These are phyloP conservation scores for Lampris megalopsis DNA, from an alignment of 2,113 vertebrate genomes.

Conservation along the genomic window DNA sequence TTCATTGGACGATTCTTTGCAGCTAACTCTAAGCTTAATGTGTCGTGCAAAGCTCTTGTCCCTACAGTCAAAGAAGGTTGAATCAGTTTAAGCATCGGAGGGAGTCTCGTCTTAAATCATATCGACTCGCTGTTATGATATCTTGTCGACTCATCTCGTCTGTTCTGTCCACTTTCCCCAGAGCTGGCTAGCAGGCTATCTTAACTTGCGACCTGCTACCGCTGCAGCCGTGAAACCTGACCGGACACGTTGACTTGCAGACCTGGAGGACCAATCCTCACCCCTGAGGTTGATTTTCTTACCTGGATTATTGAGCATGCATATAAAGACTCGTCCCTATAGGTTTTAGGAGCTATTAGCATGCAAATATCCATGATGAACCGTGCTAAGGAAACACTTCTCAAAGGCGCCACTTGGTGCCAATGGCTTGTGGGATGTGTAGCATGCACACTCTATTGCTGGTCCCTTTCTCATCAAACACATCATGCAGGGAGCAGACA, in stretches of 20 bases:
- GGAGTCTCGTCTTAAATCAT: no score
- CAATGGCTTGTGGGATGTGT: constrained; percentile 24
- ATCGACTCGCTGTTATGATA: no score
- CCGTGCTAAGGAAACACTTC: constrained; percentile 6
- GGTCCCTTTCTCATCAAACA: neutral
- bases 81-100: no score
- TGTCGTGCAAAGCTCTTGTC: constrained; percentile 7
- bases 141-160: no score
- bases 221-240: no score
- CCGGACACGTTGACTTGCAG: no score
- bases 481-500: neutral
- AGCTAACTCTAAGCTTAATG: constrained; percentile 18
- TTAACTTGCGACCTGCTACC: no score
- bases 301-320: no score
- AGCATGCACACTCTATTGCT: constrained; percentile 6
- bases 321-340: neutral
- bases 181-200: no score
- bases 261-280: no score
- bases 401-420: constrained; percentile 31
- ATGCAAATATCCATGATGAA: constrained; percentile 49
- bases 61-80: neutral
- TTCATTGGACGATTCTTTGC: constrained; percentile 43
- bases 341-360: constrained; percentile 28
- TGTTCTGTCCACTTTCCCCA: no score
- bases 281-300: no score